Conservation (phyloP, 2,888 invertebrate genomes). For the Muschampia plurimacula region DNA sequence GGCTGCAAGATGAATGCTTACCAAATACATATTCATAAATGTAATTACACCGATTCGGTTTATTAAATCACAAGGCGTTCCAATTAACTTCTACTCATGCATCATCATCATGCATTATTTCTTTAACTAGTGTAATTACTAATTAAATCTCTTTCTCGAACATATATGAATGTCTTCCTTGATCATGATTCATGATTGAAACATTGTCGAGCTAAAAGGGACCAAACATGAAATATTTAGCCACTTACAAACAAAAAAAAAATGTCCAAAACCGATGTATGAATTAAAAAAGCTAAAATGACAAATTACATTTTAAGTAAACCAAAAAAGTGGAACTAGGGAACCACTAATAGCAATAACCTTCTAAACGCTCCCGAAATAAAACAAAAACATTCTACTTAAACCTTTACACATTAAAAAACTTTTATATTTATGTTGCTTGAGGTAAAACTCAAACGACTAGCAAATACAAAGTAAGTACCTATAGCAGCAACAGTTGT, state of each 20-base stretch:
- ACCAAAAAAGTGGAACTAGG: neutral
- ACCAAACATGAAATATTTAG: neutral
- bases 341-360: neutral
- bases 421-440: neutral
- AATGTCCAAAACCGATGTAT: no score
- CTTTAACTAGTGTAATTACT: no score
- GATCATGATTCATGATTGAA: neutral
- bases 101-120: neutral
- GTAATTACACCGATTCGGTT: neutral
- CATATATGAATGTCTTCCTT: neutral
- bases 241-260: neutral
- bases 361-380: no score
- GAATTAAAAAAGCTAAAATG: no score
- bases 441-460: neutral
- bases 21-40: conserved; percentile 2
- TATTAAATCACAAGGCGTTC: neutral
- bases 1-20: neutral
- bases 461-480: neutral
- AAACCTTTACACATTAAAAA: neutral
- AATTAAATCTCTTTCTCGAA: no score
- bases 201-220: neutral
- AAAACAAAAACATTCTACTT: neutral
- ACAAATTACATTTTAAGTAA: no score
- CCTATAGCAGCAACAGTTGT: neutral
- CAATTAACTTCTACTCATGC: neutral